Base-by-base conservation (phyloP, 53 echinoderm and acorn worm genomes). In the Actinopyga echinites region DNA sequence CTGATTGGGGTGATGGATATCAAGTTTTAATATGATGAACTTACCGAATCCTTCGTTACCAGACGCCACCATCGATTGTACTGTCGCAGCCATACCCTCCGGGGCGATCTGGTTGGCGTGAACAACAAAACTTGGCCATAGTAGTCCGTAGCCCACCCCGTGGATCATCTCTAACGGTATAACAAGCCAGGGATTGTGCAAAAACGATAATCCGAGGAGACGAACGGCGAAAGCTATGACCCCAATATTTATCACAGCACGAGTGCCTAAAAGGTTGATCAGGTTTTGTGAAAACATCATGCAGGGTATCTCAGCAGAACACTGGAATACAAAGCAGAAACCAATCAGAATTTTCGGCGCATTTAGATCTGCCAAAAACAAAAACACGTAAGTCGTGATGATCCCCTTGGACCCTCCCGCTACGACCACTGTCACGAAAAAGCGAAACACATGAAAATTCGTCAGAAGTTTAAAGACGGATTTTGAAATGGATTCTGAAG, bases 291-390 rank as follows among this genome's bases (percentile, higher is more conserved):
- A 91, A 56, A 93, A 93, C 49, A 83, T 89, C 84, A 95, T 85
- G 74, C 89, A 93, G 15, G 93, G 93, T 4, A 93, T 89, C 74
- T 93, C 93, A 0, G 91, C 89, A 5, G 89, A 9, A 68, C 95
- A 93, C 43, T 85, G 87, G 15, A 90, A 42, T 28, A 87, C 88
- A 13, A 91, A 57, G 17, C 91, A 91, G 37, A 95, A 57, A 23
- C 95, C 95, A 91, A 95, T 93, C 21, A 95, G 81, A 15, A 69
- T 77, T 74, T 95, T 91, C 17, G 87, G 65, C 13, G 89, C 85
- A 31, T 84, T 61, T 33, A 95, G 57, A 53, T 93, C 93, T 42
- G 80, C 87, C 13, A 95, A 65, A 63, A 89, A 95, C 56, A 95
- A 83, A 74, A 95, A 95, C 42, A 93, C 78, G 79, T 83, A 95